These are phyloP conservation scores for Leguminivora glycinivorella DNA, from an alignment of 1,140 invertebrate species.

Conservation along the genomic window DNA sequence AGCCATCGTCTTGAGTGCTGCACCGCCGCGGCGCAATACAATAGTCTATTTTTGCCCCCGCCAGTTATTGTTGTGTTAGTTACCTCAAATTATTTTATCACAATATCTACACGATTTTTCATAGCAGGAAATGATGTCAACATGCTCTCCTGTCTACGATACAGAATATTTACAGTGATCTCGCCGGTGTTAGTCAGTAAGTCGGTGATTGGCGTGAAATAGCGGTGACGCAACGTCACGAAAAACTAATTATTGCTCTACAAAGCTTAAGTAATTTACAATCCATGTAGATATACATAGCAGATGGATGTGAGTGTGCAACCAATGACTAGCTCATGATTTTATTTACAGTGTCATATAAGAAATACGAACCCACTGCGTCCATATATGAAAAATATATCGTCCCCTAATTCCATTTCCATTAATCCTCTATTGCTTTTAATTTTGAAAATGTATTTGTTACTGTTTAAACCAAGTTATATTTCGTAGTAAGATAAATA, in stretches of 20 bases:
- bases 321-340: slow-evolving; percentile 25
- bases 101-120: background rate
- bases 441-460: slow-evolving; percentile 18
- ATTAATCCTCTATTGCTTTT: slow-evolving; percentile 35
- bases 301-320: slow-evolving; percentile 13
- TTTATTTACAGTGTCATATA: slow-evolving; percentile 23
- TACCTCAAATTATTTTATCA: slow-evolving; percentile 39
- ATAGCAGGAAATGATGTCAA: background rate
- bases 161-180: background rate
- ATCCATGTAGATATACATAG: slow-evolving; percentile 2
- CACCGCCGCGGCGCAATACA: slow-evolving; percentile 33
- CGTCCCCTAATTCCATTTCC: slow-evolving; percentile 66
- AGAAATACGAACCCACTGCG: slow-evolving; percentile 59
- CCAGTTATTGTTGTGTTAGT: slow-evolving; percentile 36
- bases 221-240: slow-evolving; percentile 4
- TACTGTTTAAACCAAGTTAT: background rate
- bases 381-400: slow-evolving; percentile 60
- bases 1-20: slow-evolving; percentile 39
- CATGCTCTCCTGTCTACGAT: slow-evolving; percentile 3
- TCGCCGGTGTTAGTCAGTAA: background rate
- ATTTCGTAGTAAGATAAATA: background rate
- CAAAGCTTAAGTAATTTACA: slow-evolving; percentile 14
- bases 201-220: too few species aligned
- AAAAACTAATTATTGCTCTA: slow-evolving; percentile 14
- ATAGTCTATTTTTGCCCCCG: slow-evolving; percentile 42